phyloP scores from a whole-genome alignment of 1,140 invertebrate genomes.

The Zaprionus davidi region DNA sequence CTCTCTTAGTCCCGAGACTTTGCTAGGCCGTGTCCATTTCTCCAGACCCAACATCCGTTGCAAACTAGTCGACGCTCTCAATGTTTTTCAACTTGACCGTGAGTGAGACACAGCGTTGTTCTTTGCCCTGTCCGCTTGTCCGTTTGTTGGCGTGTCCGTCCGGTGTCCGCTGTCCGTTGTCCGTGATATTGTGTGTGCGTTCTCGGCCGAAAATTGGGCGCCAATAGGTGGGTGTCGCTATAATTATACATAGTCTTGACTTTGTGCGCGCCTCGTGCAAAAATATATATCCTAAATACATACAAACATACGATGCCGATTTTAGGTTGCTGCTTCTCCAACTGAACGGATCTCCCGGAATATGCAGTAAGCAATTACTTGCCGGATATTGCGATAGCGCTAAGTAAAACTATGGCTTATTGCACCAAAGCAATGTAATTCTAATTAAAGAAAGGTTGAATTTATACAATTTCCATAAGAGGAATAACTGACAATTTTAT shows the following conservation, averaged over 20 bases:
- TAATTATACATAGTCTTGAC: conserved; percentile 79
- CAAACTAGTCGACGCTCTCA: conserved; percentile 54
- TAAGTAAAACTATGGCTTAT: neutral
- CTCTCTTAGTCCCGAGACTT: neutral
- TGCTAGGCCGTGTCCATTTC: conserved; percentile 18
- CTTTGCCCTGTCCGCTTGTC: conserved; percentile 40
- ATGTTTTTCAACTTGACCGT: conserved; percentile 81
- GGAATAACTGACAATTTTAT: too few relatives aligned
- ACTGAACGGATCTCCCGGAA: conserved; percentile 27
- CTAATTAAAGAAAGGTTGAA: neutral
- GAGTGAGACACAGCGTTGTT: conserved; percentile 38
- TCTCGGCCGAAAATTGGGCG: conserved; percentile 64
- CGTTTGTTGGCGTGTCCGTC: conserved; percentile 3
- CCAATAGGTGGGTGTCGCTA: conserved; percentile 81
- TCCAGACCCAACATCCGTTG: conserved; percentile 59
- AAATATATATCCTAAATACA: conserved; percentile 52
- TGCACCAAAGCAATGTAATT: neutral
- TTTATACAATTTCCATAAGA: too few relatives aligned
- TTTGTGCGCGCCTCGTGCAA: conserved; percentile 80
- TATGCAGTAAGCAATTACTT: conserved; percentile 19
- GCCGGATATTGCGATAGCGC: conserved; percentile 1
- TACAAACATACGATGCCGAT: conserved; percentile 16
- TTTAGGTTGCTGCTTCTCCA: conserved; percentile 4
- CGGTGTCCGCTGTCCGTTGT: conserved; percentile 13
- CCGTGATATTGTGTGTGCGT: conserved; percentile 59